These are phyloP conservation scores for Eustalomyia histrio DNA, from an alignment of 2,888 invertebrate species.

Conservation along the genomic window DNA sequence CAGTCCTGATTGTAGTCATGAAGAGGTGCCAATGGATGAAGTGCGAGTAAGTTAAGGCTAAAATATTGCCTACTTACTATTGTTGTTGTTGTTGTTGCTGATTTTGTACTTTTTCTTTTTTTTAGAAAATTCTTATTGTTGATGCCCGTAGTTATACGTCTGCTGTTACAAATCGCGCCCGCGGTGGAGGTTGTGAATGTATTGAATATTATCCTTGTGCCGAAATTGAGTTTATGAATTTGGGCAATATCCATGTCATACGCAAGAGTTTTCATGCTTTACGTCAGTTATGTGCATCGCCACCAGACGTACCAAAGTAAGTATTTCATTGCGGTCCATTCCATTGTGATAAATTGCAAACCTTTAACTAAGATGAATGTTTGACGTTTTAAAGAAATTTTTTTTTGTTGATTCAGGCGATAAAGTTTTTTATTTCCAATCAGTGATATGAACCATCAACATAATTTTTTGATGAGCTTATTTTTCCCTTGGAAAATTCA, in stretches of 20 bases:
- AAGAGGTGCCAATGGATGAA: slow-evolving; percentile 77
- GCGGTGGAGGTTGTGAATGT: slow-evolving; percentile 98
- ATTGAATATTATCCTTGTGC: slow-evolving; percentile 96
- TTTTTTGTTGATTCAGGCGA: no score
- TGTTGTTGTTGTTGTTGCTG: not conserved
- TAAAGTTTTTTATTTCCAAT: no score
- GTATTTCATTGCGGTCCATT: slow-evolving; percentile 70
- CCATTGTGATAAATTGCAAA: no score
- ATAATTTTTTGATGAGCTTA: no score
- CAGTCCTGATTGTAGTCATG: slow-evolving; percentile 77
- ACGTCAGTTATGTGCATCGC: slow-evolving; percentile 87
- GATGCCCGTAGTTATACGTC: slow-evolving; percentile 98
- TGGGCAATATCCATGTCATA: slow-evolving; percentile 98
- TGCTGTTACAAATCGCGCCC: slow-evolving; percentile 96
- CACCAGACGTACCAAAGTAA: slow-evolving; percentile 89
- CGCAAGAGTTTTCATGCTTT: slow-evolving; percentile 94
- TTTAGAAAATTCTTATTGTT: slow-evolving; percentile 90
- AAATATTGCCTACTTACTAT: not conserved
- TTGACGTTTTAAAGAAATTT: no score
- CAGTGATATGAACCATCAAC: no score
- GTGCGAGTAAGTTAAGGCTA: slow-evolving; percentile 72
- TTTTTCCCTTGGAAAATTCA: no score
- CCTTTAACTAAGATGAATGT: no score
- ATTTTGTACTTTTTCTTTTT: slow-evolving; percentile 55
- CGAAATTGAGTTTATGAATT: slow-evolving; percentile 97